Base-by-base conservation (phyloP, 2,888 invertebrate species). In the Caenorhabditis afra region DNA sequence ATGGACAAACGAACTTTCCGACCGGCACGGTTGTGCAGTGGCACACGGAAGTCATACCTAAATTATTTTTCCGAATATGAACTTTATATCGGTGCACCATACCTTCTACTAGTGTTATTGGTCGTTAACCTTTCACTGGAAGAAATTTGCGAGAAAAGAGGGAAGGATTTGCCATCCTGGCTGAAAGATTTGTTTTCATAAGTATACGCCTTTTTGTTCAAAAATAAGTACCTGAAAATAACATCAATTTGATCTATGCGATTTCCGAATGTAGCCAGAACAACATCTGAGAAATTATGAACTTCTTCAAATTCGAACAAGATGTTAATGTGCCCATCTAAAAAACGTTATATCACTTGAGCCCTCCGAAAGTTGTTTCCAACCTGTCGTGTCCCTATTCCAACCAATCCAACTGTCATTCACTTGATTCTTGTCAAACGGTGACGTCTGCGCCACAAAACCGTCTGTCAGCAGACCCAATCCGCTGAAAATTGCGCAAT, bases 291-390 rank as follows among this genome's bases (percentile, higher is more conserved):
- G 92, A 96, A 96, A 91, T 96, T 95, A 18, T 95, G 93, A 73
- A 95, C 94, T 89, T 93, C 93, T 90, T 96, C 95, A 91, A 96
- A 96, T 91, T 95, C 95, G 92, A 96, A 95, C 1, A 93, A 92
- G 50, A 96, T 92, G 86, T 94, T 94, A 10, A 96, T 70, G 7
- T 64, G 57, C 22, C 87, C 87, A 52, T 78, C 85, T 83, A 53
- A 22, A 78, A 73, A 14, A 57, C 29, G 29, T 29, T 29, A 5
- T 29, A 3, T 7, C 3, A 29, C 7, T 29, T 29, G 4, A 3
- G 3, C 29, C 29, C 29, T 29, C 29, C n/a, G n/a, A n/a, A n/a
- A n/a, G 7, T 29, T 3, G 3, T 39, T 7, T 92, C 91, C 93
- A 92, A 86, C 88, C 93, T 49, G 92, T 90, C 1, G 94, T 93